Evolutionary conservation across 2,888 invertebrate species (phyloP).

Genomic region (Hypsopygia costalis): DNA sequence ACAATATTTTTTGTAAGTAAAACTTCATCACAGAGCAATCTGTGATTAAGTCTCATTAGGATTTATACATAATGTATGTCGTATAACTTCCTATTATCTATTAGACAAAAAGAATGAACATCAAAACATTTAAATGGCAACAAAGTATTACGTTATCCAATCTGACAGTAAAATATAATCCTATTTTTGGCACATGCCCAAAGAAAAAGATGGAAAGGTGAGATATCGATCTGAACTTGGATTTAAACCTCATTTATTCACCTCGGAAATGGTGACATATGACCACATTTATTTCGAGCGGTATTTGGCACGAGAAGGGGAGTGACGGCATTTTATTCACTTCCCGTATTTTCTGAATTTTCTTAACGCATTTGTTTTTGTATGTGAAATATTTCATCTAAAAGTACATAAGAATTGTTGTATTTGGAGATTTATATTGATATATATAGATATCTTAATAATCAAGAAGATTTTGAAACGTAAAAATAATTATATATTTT

Average conservation of each 20-base stretch:
- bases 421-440: too few relatives aligned
- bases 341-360: slow-evolving; percentile 22
- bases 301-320: slow-evolving; percentile 23
- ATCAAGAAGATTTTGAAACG: too few relatives aligned
- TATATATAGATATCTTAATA: too few relatives aligned
- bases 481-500: too few relatives aligned
- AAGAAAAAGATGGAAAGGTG: slow-evolving; percentile 8
- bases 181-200: not conserved
- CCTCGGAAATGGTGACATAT: slow-evolving; percentile 49
- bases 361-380: not conserved
- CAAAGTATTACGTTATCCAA: not conserved
- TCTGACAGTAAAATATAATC: not conserved
- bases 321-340: slow-evolving; percentile 29
- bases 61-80: too few relatives aligned
- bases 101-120: too few relatives aligned
- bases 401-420: too few relatives aligned
- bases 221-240: slow-evolving; percentile 9
- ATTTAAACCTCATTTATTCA: slow-evolving; percentile 21
- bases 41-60: too few relatives aligned
- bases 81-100: too few relatives aligned
- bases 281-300: slow-evolving; percentile 44
- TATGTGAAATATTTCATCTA: slow-evolving; percentile 21
- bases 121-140: too few relatives aligned
- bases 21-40: too few relatives aligned
- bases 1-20: too few relatives aligned